phyloP scores from a whole-genome alignment of 2,888 invertebrate genomes.

The Macrophya annulata region DNA sequence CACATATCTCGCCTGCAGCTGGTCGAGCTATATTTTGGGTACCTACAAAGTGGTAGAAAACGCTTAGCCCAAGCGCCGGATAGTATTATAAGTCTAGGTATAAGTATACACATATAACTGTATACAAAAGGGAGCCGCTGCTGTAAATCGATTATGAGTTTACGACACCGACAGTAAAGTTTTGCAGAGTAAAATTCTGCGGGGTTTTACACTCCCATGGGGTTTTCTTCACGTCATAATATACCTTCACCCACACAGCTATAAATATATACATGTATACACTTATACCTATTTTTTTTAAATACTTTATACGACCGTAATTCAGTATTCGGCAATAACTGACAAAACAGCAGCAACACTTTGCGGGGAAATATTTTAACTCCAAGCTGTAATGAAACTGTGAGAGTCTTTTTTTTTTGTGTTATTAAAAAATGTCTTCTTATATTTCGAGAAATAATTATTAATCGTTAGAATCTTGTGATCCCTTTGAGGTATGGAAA shows the following conservation, averaged over 20 bases:
- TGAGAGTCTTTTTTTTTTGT: too few species aligned
- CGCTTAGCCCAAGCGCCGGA: slow-evolving; percentile 33
- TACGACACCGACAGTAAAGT: slow-evolving; percentile 67
- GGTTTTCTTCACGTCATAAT: neutral
- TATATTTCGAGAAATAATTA: neutral
- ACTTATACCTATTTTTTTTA: neutral
- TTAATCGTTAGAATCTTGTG: neutral
- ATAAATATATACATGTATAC: too few species aligned
- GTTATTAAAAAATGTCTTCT: neutral
- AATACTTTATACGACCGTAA: neutral
- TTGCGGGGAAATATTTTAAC: neutral
- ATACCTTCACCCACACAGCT: too few species aligned
- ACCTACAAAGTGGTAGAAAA: slow-evolving; percentile 22
- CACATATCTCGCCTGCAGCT: slow-evolving; percentile 10
- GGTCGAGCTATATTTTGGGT: neutral
- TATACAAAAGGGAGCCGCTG: slow-evolving; percentile 53
- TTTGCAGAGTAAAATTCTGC: slow-evolving; percentile 4
- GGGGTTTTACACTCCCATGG: neutral
- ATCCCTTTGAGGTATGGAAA: neutral
- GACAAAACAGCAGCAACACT: neutral
- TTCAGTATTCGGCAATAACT: neutral
- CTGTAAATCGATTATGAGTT: slow-evolving; percentile 75
- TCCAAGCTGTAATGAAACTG: neutral
- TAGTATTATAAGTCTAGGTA: neutral
- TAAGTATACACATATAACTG: neutral